phyloP scores from a whole-genome alignment of 2,797 vertebrate species.

The Myotis planiceps region DNA sequence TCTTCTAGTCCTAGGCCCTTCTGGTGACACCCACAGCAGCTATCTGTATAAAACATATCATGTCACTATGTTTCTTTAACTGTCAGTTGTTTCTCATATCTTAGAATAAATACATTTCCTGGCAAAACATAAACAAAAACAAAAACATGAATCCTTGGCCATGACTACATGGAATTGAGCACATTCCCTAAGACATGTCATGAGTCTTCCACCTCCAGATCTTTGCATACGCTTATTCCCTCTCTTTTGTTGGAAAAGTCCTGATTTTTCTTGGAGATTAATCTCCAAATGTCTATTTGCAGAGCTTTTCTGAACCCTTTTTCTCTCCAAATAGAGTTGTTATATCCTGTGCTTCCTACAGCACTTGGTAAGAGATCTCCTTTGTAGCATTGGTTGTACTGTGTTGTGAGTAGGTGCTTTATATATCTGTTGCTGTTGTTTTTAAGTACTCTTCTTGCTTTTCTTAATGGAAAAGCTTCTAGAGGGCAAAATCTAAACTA shows the following conservation, averaged over 20 bases:
- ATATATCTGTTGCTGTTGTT: not conserved
- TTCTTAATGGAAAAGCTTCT: not conserved
- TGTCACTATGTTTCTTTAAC: not conserved
- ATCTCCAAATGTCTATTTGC: not conserved
- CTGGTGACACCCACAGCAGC: not conserved
- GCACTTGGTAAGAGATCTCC: not conserved
- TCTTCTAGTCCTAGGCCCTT: not conserved
- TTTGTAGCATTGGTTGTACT: not conserved
- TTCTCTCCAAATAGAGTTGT: not conserved
- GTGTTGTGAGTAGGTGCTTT: not conserved
- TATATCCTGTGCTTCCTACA: not conserved
- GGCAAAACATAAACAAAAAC: not conserved
- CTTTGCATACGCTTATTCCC: not conserved
- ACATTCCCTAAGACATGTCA: not conserved
- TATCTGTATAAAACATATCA: not conserved
- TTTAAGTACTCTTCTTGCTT: not conserved
- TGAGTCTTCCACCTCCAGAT: not conserved
- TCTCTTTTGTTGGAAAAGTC: not conserved
- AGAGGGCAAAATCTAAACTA: not conserved
- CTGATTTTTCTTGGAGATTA: not conserved
- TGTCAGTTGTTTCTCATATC: not conserved
- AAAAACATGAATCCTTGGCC: not conserved
- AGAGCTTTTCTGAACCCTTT: not conserved
- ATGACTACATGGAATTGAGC: not conserved
- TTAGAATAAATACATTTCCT: not conserved